Evolutionary conservation across 2,113 vertebrate genomes (phyloP), one percentile per base, ranked within the genome.

Genomic region (Peromyscus polionotus): DNA sequence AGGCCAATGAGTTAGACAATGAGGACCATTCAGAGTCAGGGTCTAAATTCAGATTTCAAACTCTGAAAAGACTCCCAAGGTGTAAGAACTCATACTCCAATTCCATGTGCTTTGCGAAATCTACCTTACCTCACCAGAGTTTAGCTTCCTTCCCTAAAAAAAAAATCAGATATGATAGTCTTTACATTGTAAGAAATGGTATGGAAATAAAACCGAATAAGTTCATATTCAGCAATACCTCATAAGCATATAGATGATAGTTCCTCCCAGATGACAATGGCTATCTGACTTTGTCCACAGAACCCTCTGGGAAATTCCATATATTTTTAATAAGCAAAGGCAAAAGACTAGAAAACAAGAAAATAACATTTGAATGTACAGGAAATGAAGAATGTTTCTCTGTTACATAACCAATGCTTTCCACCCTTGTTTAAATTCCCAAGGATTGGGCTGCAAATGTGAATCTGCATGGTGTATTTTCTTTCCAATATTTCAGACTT

Each of bases 391-490:
- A 16, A 65, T 76, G 84, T 51, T 77, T 76, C 70, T 4, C 4
- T 81, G n/a, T 88, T 72, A 67, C 1, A 8, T 70, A 90, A 76
- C 11, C 33, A 39, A 6, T 67, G 12, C 2, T 88, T 92, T 63
- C 20, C 54, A 68, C 31, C 20, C 24, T 63, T 86, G 72, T 73
- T 72, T 79, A 59, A 96, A 92, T 95, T 36, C 42, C 70, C 81
- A 72, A 93, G 16, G 65, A 77, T 88, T 28, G 80, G 77, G 45
- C 6, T 90, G 22, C 48, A 95, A 88, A 92, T 24, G 16, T 85
- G 42, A 95, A 94, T 96, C 86, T 73, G 54, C 65, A 83, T 75
- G 85, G 51, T 83, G 8, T 45, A 12, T 95, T 94, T 96, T 95
- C 90, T 57, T 81, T 88, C 57, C 33, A 93, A 68, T 57, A 28